Percentiles rank a stretch among this genome's conserved stretches.
Evolutionary conservation across 1,140 invertebrate species (phyloP).

Genomic region (Diachasmimorpha longicaudata): DNA sequence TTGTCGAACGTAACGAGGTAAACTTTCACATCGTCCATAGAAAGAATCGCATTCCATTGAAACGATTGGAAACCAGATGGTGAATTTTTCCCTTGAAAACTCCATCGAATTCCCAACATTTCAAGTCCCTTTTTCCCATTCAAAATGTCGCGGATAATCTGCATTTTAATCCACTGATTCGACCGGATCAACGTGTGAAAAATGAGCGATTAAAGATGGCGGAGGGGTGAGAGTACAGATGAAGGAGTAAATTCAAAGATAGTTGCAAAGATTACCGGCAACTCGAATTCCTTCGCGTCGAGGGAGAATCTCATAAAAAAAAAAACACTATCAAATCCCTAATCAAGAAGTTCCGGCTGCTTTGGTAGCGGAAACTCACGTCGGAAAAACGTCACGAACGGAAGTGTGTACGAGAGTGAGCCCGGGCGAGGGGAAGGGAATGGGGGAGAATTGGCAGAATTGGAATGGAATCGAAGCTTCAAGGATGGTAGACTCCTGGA

Average conservation of each 20-base stretch:
- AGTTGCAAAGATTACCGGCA: slow-evolving; percentile 30
- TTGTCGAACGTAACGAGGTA: too few species aligned
- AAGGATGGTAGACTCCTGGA: not conserved
- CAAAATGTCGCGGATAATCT: not conserved
- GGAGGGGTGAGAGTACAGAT: not conserved
- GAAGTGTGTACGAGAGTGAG: slow-evolving; percentile 1
- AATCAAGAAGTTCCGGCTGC: slow-evolving; percentile 31
- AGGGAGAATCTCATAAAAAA: slow-evolving; percentile 27
- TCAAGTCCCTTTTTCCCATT: not conserved
- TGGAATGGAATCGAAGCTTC: not conserved
- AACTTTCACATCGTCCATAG: not conserved
- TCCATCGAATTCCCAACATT: not conserved
- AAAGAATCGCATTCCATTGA: not conserved
- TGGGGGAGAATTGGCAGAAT: not conserved
- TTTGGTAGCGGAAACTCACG: slow-evolving; percentile 12
- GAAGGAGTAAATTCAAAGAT: slow-evolving; percentile 32
- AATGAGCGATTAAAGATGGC: not conserved
- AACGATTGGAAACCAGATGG: not conserved
- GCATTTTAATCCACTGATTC: not conserved
- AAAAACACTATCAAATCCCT: slow-evolving; percentile 34
- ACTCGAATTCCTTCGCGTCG: slow-evolving; percentile 5
- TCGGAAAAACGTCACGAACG: not conserved
- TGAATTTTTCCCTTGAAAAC: not conserved
- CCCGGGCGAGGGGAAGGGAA: not conserved
- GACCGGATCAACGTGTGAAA: not conserved